Base-by-base conservation (phyloP, 2,888 invertebrate species). In the Hanleya hanleyi region DNA sequence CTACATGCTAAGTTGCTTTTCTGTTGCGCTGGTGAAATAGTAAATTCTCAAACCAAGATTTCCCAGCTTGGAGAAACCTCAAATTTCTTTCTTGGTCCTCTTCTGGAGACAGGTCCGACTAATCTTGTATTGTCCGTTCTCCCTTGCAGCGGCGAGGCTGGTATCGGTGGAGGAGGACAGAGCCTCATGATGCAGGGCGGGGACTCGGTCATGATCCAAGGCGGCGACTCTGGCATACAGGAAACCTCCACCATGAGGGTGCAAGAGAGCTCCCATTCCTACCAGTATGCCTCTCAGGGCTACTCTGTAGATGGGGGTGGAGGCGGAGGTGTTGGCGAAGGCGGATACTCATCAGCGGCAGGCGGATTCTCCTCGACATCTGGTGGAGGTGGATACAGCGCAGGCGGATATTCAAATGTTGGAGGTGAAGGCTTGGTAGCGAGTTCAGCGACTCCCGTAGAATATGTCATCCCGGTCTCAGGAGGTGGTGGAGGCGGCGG, bases 201-300 rank as follows among this genome's bases (percentile, higher is more conserved):
- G 32, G 57, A 57, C 32, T 47, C 47, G 7, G n/a, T 57, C 26
- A 26, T 57, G 22, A 57, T 57, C 26, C 22, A 29, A 15, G 18
- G 22, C 22, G 57, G 57, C 15, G 57, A 57, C 32, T 47, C 47
- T 4, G 47, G 47, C 18, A 57, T 57, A 29, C 57, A 57, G 57
- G 57, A 57, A 32, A 57, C 57, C 2, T 57, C 57, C 32, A 57
- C 57, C 22, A 57, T 57, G 57, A 4, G 57, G 4, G 57, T 57
- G 22, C 57, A 57, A 32, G 57, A 57, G 32, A 47, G 47, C 22
- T 47, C 47, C 47, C 57, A 57, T 26, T 29, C 57, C 57, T 57
- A 57, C 57, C 57, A 57, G 57, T 57, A 57, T 57, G 57, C 57
- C 26, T 22, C 57, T 4, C 57, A 57, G 26, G 57, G 57, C 9